Conservation (phyloP, 1,140 invertebrate genomes). For the Globodera rostochiensis region DNA sequence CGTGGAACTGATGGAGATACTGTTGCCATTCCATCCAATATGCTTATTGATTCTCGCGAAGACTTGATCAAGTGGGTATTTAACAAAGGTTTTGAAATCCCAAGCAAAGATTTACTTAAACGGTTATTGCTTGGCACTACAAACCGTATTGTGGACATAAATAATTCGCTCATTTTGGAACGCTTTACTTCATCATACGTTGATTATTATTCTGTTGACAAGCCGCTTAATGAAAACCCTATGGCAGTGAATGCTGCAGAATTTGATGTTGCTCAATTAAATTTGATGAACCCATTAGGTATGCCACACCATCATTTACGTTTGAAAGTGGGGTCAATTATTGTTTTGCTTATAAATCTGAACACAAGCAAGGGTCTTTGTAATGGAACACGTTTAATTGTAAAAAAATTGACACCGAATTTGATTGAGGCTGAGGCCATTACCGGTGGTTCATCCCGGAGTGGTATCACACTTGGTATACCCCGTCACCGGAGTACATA, state of each 20-base stretch:
- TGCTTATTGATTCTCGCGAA: no score
- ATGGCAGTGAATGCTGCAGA: not conserved
- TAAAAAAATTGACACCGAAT: not conserved
- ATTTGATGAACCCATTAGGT: not conserved
- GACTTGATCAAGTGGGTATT: no score
- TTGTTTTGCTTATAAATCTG: not conserved
- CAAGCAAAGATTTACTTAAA: not conserved
- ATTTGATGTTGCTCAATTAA: not conserved
- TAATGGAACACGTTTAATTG: slow-evolving; percentile 5
- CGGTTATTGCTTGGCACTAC: not conserved
- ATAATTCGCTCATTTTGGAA: not conserved
- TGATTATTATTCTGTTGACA: not conserved
- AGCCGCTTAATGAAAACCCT: not conserved
- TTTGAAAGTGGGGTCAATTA: not conserved
- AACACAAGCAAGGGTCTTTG: not conserved
- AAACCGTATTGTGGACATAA: not conserved
- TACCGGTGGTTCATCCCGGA: not conserved
- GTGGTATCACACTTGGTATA: not conserved
- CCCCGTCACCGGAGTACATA: not conserved
- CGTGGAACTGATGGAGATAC: no score
- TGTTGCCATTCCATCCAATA: no score
- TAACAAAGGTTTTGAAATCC: no score
- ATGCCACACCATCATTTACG: not conserved
- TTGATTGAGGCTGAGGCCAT: not conserved
- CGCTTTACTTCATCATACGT: not conserved